Conservation (phyloP, 1,140 invertebrate genomes). For the Sarcophaga bullata region DNA sequence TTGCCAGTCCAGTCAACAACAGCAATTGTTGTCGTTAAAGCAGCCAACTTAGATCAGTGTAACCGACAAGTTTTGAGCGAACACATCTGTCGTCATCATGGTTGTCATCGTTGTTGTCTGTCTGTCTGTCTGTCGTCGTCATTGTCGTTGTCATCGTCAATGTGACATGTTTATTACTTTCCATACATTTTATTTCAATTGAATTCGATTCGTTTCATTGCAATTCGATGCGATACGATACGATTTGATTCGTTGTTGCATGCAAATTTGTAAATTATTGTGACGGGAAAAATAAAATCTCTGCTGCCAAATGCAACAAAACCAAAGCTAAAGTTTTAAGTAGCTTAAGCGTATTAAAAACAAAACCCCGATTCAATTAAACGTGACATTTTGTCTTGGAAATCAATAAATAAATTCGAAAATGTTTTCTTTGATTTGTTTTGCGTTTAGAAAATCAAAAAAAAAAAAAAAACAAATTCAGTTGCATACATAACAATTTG, state of each 20-base stretch:
- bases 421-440: slow-evolving; percentile 8
- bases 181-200: background rate
- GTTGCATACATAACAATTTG: no score
- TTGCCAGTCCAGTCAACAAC: slow-evolving; percentile 17
- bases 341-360: no score
- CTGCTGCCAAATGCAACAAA: background rate
- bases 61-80: slow-evolving; percentile 16
- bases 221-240: background rate
- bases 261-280: slow-evolving; percentile 27
- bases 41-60: background rate
- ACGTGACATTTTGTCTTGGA: slow-evolving; percentile 41
- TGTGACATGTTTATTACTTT: slow-evolving; percentile 44
- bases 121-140: no score
- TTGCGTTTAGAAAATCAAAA: no score
- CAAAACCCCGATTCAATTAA: slow-evolving; percentile 42
- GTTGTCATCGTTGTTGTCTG: background rate
- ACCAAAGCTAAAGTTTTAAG: background rate
- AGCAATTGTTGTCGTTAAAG: no score
- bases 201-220: background rate
- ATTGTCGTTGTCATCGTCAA: background rate
- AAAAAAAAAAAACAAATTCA: no score
- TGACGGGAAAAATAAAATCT: background rate
- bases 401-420: background rate
- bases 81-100: slow-evolving; percentile 30
- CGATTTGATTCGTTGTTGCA: background rate